A percentile compares a stretch with the other conserved stretches of the same genome.
These are phyloP conservation scores for Amphiura filiformis DNA, from an alignment of 35 echinoderm and acorn worm species.

Conservation along the genomic window DNA sequence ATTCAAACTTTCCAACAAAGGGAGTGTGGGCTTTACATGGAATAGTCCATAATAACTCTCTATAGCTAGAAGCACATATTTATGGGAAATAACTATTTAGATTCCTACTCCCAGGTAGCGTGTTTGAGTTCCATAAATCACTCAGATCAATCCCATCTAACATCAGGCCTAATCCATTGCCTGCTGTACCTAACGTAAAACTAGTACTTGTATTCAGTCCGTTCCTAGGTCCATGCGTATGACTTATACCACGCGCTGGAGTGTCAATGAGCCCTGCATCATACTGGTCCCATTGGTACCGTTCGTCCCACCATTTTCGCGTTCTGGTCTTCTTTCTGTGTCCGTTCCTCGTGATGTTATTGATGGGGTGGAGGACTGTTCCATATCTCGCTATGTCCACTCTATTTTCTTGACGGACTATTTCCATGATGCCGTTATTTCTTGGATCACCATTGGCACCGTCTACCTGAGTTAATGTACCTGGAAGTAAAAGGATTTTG, in stretches of 20 bases:
- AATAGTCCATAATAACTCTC: too few species aligned
- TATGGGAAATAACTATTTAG: slow-evolving; percentile 38
- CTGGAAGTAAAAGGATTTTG: background rate
- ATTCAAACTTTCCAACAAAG: too few species aligned
- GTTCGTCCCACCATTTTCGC: background rate
- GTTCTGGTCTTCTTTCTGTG: background rate
- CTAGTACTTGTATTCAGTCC: background rate
- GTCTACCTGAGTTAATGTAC: background rate
- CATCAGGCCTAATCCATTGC: background rate
- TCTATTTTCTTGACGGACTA: slow-evolving; percentile 61
- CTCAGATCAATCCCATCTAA: background rate
- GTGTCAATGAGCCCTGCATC: background rate
- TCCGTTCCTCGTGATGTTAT: background rate
- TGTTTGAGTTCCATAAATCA: background rate
- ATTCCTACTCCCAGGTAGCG: slow-evolving; percentile 20
- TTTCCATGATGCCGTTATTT: slow-evolving; percentile 36
- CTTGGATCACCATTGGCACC: background rate
- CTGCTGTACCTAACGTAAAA: background rate
- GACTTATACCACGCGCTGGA: background rate
- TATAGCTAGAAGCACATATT: background rate
- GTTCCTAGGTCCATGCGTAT: background rate
- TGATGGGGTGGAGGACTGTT: slow-evolving; percentile 49
- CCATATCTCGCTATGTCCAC: slow-evolving; percentile 65
- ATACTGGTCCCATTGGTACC: background rate
- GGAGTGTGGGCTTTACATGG: too few species aligned